phyloP scores from a whole-genome alignment of 2,113 vertebrate genomes.

The Albula glossodonta region DNA sequence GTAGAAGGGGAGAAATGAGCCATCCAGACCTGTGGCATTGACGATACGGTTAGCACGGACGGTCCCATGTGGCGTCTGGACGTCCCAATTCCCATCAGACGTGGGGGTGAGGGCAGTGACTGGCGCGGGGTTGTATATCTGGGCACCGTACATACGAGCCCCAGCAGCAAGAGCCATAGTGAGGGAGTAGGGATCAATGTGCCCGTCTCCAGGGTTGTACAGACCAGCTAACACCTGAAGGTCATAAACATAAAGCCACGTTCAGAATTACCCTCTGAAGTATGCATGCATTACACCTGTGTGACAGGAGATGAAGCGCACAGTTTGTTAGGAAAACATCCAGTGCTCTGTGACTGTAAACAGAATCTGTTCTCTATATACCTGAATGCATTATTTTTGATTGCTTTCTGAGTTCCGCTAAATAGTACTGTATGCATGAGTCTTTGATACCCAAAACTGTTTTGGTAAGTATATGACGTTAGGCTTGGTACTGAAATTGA shows the following conservation, averaged over 20 bases:
- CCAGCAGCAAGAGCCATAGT: constrained; percentile 96
- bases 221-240: constrained; percentile 87
- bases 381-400: not conserved
- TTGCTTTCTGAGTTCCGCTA: not conserved
- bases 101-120: constrained; percentile 76
- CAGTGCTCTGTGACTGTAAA: not conserved
- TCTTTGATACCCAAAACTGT: too few species aligned
- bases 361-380: too few species aligned
- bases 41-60: constrained; percentile 85
- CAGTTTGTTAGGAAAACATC: not conserved
- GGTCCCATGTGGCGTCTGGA: constrained; percentile 85
- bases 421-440: not conserved
- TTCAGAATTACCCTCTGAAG: not conserved
- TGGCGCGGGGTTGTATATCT: constrained; percentile 83
- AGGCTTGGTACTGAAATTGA: too few species aligned
- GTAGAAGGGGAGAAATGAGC: not conserved
- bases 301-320: not conserved
- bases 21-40: constrained; percentile 81
- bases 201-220: constrained; percentile 92
- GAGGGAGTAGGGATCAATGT: constrained; percentile 97
- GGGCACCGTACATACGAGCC: constrained; percentile 91
- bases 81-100: constrained; percentile 86
- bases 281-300: not conserved
- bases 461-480: too few species aligned
- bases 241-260: not conserved